phyloP scores from a whole-genome alignment of 2,113 vertebrate species.

The Gyps fulvus region DNA sequence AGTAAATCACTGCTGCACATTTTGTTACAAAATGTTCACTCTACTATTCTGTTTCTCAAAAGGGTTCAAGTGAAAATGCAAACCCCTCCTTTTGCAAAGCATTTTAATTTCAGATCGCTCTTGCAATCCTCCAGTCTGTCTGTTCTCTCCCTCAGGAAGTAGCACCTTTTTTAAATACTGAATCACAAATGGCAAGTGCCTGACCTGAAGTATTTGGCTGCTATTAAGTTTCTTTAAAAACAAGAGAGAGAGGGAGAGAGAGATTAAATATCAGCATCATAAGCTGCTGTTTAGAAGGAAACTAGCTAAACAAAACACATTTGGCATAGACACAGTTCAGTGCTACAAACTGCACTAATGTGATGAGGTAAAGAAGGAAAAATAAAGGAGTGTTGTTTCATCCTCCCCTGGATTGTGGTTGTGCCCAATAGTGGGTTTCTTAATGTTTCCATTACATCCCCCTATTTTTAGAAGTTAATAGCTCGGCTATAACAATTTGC shows the following conservation, averaged over 20 bases:
- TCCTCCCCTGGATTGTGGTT: constrained; percentile 8
- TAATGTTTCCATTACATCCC: constrained; percentile 64
- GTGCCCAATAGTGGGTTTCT: constrained; percentile 42
- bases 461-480: constrained; percentile 77
- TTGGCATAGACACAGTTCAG: neutral
- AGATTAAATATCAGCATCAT: neutral
- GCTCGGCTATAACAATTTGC: constrained; percentile 68
- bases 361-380: neutral
- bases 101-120: constrained; percentile 39
- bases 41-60: neutral
- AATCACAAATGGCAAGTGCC: neutral
- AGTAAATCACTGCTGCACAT: neutral
- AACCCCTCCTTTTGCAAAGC: neutral
- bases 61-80: constrained; percentile 15
- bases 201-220: constrained; percentile 11
- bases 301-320: neutral
- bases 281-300: neutral
- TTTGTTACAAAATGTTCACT: constrained; percentile 5
- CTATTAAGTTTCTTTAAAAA: constrained; percentile 2
- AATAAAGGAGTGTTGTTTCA: neutral
- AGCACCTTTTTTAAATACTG: neutral
- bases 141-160: neutral
- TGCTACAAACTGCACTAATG: neutral
- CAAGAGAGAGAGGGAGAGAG: neutral
- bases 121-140: neutral